Conservation (phyloP, 1,140 invertebrate species). For the Monomorium pharaonis region DNA sequence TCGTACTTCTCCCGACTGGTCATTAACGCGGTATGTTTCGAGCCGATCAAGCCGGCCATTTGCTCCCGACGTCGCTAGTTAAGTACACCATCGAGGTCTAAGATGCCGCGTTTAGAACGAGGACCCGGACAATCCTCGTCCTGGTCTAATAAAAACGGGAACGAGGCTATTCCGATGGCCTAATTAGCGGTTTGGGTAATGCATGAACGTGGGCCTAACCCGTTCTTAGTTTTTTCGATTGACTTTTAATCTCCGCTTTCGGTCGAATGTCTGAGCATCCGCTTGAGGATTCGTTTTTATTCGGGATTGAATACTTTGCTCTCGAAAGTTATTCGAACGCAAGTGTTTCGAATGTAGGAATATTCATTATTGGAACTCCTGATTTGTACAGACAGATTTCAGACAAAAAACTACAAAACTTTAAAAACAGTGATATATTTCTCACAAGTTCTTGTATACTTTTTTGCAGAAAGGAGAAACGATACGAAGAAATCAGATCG, state of each 20-base stretch:
- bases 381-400: background rate
- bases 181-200: slow-evolving; percentile 57
- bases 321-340: background rate
- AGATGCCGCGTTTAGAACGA: slow-evolving; percentile 3
- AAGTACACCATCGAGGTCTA: slow-evolving; percentile 27
- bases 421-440: background rate
- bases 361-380: background rate
- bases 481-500: background rate
- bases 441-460: background rate
- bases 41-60: slow-evolving; percentile 59
- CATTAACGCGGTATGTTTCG: slow-evolving; percentile 14
- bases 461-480: slow-evolving; percentile 10
- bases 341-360: background rate
- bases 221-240: slow-evolving; percentile 40
- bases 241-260: slow-evolving; percentile 45
- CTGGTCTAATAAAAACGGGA: slow-evolving; percentile 34
- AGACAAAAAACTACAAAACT: background rate
- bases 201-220: slow-evolving; percentile 38
- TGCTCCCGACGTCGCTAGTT: slow-evolving; percentile 52
- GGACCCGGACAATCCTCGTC: slow-evolving; percentile 4
- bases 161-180: slow-evolving; percentile 49
- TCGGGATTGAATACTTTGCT: slow-evolving; percentile 10
- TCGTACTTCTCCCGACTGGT: slow-evolving; percentile 9
- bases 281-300: slow-evolving; percentile 11
- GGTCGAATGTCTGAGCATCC: slow-evolving; percentile 26